phyloP scores from a whole-genome alignment of 2,888 invertebrate genomes.

The Clitarchus hookeri region DNA sequence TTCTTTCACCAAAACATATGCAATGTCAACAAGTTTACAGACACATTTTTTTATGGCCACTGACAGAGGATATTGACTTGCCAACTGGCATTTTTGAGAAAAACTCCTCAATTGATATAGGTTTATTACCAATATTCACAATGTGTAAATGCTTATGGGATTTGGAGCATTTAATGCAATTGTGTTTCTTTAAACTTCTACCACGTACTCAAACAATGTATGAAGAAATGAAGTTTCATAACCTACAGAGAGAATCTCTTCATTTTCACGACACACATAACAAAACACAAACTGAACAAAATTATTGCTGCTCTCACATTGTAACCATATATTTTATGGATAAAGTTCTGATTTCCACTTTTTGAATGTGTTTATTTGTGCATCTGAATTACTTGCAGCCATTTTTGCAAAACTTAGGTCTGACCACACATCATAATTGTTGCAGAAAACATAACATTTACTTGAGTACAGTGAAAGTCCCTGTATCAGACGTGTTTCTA shows the following conservation, averaged over 20 bases:
- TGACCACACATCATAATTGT: too few relatives aligned
- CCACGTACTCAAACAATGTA: not conserved
- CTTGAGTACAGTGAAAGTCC: too few relatives aligned
- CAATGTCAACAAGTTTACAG: not conserved
- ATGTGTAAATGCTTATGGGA: too few relatives aligned
- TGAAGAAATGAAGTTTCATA: not conserved
- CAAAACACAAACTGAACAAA: not conserved
- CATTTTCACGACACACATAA: not conserved
- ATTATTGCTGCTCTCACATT: not conserved
- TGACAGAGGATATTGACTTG: not conserved
- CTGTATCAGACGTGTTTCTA: too few relatives aligned
- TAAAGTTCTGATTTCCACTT: too few relatives aligned
- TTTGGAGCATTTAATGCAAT: not conserved
- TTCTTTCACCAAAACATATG: not conserved
- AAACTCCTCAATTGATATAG: not conserved
- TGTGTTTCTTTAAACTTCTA: not conserved
- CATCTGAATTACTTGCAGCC: too few relatives aligned
- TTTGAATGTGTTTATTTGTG: too few relatives aligned
- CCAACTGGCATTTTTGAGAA: not conserved
- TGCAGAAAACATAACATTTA: too few relatives aligned
- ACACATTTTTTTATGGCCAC: not conserved
- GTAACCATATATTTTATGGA: not conserved
- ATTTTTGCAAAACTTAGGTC: too few relatives aligned
- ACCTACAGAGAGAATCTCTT: not conserved
- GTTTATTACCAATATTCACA: not conserved